Conservation (phyloP, 2,113 vertebrate genomes). For the Lycocorax pyrrhopterus region DNA sequence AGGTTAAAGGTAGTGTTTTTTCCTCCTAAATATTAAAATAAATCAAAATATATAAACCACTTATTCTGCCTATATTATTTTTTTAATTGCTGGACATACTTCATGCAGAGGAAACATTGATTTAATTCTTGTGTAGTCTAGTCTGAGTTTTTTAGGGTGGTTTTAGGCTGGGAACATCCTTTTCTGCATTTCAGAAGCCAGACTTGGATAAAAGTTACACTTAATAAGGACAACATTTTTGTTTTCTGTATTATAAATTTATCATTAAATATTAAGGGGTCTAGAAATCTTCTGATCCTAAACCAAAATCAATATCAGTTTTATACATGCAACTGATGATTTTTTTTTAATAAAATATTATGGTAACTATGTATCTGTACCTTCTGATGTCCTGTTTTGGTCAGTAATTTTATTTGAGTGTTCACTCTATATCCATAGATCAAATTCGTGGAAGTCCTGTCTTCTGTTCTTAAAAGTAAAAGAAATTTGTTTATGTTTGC, state of each 20-base stretch:
- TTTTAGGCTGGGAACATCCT: not conserved
- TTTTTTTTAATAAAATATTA: not conserved
- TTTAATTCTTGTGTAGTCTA: not conserved
- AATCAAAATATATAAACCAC: not conserved
- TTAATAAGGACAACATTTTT: not conserved
- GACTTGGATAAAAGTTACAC: not conserved
- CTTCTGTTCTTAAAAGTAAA: not conserved
- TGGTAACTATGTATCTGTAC: not conserved
- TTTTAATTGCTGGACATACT: not conserved
- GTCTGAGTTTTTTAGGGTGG: not conserved
- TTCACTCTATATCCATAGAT: not conserved
- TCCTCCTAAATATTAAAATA: not conserved
- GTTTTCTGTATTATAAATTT: not conserved
- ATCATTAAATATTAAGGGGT: not conserved
- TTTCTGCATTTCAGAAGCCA: not conserved
- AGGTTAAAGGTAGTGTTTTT: not conserved
- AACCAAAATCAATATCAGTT: not conserved
- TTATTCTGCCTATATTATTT: not conserved
- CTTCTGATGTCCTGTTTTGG: not conserved
- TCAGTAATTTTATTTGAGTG: not conserved
- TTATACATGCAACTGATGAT: fast-evolving
- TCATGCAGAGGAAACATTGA: not conserved
- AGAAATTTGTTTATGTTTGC: not conserved
- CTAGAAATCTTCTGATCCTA: not conserved
- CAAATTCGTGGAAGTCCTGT: not conserved